phyloP scores from a whole-genome alignment of 2,888 invertebrate species.

The Drosophila borealis region DNA sequence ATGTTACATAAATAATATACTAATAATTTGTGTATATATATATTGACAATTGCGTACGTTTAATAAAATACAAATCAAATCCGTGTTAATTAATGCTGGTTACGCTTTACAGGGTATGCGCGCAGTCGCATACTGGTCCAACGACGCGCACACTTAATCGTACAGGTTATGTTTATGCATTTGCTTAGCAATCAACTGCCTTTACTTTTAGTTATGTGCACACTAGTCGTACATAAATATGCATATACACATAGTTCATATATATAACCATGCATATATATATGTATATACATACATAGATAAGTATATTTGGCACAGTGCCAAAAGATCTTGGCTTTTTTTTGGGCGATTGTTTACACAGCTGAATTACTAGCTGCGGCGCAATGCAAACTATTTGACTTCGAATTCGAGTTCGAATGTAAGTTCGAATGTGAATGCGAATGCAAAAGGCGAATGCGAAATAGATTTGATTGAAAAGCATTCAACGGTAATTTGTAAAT shows the following conservation, averaged over 20 bases:
- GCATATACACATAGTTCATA: not conserved
- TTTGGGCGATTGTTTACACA: slow-evolving; percentile 11
- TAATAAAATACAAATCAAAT: too few relatives aligned
- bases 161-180: slow-evolving; percentile 67
- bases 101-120: slow-evolving; percentile 30
- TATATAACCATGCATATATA: not conserved
- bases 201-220: slow-evolving; percentile 28
- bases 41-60: too few relatives aligned
- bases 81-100: not conserved
- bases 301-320: slow-evolving; percentile 32
- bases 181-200: slow-evolving; percentile 69
- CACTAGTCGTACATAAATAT: not conserved
- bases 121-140: not conserved
- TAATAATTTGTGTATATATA: too few relatives aligned
- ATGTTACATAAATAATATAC: too few relatives aligned
- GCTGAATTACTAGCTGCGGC: slow-evolving; percentile 18
- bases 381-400: slow-evolving; percentile 35
- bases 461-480: slow-evolving; percentile 30
- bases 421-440: slow-evolving; percentile 11
- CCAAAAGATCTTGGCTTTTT: slow-evolving; percentile 33
- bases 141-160: not conserved
- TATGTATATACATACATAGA: not conserved
- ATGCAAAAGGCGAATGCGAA: too few relatives aligned
- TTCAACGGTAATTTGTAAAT: slow-evolving; percentile 27
- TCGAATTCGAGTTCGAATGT: slow-evolving; percentile 10